Evolutionary conservation across 2,888 invertebrate species (phyloP).

Genomic region (Acanthosoma haemorrhoidale): DNA sequence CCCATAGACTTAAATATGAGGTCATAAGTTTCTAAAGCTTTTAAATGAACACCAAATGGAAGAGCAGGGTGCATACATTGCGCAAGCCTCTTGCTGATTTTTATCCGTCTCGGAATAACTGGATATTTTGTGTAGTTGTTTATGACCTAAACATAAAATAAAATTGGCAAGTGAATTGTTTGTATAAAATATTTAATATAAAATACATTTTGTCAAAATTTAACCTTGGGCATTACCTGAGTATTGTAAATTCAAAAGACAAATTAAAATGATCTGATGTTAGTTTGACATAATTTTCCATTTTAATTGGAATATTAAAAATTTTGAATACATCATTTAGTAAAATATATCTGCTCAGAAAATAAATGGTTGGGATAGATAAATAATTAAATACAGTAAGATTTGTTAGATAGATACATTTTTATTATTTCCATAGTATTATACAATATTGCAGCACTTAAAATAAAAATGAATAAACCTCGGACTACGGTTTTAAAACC

Average conservation of each 20-base stretch:
- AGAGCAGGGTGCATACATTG: slow-evolving; percentile 91
- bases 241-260: neutral
- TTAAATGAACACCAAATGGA: slow-evolving; percentile 85
- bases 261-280: neutral
- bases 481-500: too few relatives aligned
- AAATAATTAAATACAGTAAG: too few relatives aligned
- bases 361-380: too few relatives aligned
- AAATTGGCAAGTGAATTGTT: neutral
- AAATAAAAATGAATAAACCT: too few relatives aligned
- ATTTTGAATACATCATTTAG: too few relatives aligned
- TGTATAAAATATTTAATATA: neutral
- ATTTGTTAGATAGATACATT: too few relatives aligned
- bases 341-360: too few relatives aligned
- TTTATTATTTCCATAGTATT: too few relatives aligned
- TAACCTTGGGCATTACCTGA: neutral
- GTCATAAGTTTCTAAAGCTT: slow-evolving; percentile 85
- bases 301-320: too few relatives aligned
- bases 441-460: too few relatives aligned
- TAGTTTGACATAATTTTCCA: neutral
- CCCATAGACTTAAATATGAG: slow-evolving; percentile 86
- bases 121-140: slow-evolving; percentile 73
- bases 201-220: neutral
- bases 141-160: slow-evolving; percentile 57
- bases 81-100: slow-evolving; percentile 82
- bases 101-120: slow-evolving; percentile 77